These are phyloP conservation scores for Macropus fuliginosus DNA, from an alignment of 2,797 vertebrate genomes.

Conservation along the genomic window DNA sequence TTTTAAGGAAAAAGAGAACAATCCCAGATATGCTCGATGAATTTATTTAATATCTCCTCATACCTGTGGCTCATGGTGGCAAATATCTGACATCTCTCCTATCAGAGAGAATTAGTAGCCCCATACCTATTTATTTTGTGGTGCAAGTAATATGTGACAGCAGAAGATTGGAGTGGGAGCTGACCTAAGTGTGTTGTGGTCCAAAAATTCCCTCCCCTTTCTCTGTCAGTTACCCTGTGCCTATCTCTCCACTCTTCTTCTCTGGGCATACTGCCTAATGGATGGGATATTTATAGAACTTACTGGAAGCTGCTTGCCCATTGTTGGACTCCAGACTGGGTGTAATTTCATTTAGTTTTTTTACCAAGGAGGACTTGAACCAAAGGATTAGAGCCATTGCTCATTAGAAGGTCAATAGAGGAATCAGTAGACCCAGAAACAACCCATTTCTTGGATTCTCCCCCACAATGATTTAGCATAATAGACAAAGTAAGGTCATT, in stretches of 20 bases:
- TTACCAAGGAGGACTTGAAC: slow-evolving; percentile 74
- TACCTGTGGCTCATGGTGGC: not conserved
- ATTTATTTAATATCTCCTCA: not conserved
- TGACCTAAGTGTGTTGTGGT: slow-evolving; percentile 36
- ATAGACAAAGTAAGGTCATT: slow-evolving; percentile 75
- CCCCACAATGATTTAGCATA: slow-evolving; percentile 67
- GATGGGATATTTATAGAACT: slow-evolving; percentile 78
- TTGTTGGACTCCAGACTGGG: slow-evolving; percentile 65
- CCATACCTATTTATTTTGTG: not conserved
- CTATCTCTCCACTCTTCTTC: slow-evolving; percentile 72
- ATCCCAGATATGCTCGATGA: not conserved
- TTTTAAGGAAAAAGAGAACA: not conserved
- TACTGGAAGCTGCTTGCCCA: slow-evolving; percentile 80
- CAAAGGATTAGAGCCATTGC: slow-evolving; percentile 71
- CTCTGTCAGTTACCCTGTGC: slow-evolving; percentile 75
- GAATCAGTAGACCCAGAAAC: slow-evolving; percentile 77
- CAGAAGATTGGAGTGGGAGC: not conserved
- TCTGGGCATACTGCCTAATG: slow-evolving; percentile 75
- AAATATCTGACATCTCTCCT: not conserved
- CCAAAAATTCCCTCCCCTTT: slow-evolving; percentile 56
- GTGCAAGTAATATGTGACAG: not conserved
- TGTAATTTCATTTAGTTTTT: slow-evolving; percentile 69
- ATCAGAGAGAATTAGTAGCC: not conserved
- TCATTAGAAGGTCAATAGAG: slow-evolving; percentile 72
- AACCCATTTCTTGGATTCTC: slow-evolving; percentile 60